Percentiles rank a stretch among this genome's conserved stretches.
Conservation (phyloP, 2,888 invertebrate genomes). For the Gymnosoma rotundatum region DNA sequence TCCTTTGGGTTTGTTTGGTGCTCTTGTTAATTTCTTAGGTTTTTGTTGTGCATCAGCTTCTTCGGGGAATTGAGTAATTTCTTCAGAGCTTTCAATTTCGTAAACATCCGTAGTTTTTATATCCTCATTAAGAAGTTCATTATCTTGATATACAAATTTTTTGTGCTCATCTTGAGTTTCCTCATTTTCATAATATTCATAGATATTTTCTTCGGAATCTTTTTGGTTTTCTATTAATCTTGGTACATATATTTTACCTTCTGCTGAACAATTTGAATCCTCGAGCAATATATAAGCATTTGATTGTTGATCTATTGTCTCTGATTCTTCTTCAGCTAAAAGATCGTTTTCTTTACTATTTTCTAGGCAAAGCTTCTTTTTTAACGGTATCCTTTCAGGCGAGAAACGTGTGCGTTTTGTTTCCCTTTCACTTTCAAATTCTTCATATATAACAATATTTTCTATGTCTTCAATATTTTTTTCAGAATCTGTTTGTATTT, state of each 20-base stretch:
- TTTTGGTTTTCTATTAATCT: not conserved
- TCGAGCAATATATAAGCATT: conserved; percentile 39
- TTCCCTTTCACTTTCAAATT: not conserved
- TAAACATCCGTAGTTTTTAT: conserved; percentile 11
- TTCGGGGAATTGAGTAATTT: not conserved
- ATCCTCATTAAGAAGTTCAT: conserved; percentile 39
- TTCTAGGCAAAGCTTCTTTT: conserved; percentile 33
- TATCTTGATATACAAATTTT: conserved; percentile 13
- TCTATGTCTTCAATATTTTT: not conserved
- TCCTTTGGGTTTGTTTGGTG: conserved; percentile 28
- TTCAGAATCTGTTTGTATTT: conserved; percentile 59
- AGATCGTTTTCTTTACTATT: not conserved
- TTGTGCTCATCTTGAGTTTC: conserved; percentile 14
- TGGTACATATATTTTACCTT: conserved; percentile 6
- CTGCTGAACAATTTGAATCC: conserved; percentile 43
- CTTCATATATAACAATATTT: conserved; percentile 44
- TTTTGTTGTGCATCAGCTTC: conserved; percentile 2
- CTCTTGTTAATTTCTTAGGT: conserved; percentile 8
- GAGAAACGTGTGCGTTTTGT: not conserved
- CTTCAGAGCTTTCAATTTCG: conserved; percentile 31
- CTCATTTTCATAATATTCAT: conserved; percentile 52
- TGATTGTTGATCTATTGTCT: not conserved
- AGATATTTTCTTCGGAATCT: conserved; percentile 4
- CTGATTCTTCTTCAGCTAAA: not conserved
- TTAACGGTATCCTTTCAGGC: not conserved